These are phyloP conservation scores for Eristalinus aeneus DNA, from an alignment of 2,888 invertebrate genomes.

Conservation along the genomic window DNA sequence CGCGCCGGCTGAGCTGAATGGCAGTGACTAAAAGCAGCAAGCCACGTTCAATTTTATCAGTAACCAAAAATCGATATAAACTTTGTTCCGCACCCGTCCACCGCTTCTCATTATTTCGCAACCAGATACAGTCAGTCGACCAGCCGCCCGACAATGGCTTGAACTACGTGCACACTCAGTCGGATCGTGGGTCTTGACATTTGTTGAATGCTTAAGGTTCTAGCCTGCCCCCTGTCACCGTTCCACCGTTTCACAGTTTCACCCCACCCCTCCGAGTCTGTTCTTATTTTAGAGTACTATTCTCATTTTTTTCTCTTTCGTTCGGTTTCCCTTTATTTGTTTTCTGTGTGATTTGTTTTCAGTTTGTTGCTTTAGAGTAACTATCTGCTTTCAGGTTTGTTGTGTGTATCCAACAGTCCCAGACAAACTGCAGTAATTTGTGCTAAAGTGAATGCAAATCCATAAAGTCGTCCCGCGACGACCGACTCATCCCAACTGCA, in stretches of 20 bases:
- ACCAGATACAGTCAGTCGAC: neutral
- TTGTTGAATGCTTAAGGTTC: neutral
- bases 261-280: neutral
- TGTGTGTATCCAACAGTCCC: neutral
- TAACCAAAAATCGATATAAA: neutral
- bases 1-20: neutral
- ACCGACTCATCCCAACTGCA: neutral
- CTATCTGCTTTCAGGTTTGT: neutral
- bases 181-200: neutral
- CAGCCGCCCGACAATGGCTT: neutral
- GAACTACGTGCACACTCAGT: neutral
- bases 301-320: neutral
- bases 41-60: neutral
- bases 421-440: neutral
- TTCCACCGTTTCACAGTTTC: too few species aligned
- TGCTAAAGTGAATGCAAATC: neutral
- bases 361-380: constrained; percentile 2
- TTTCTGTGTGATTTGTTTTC: neutral
- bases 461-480: neutral
- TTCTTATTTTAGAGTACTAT: neutral
- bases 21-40: neutral
- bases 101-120: neutral
- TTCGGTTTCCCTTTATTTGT: neutral
- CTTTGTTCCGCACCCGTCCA: neutral
- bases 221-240: too few species aligned